Evolutionary conservation across 2,888 invertebrate species (phyloP).

Genomic region (Leptinotarsa juncta): DNA sequence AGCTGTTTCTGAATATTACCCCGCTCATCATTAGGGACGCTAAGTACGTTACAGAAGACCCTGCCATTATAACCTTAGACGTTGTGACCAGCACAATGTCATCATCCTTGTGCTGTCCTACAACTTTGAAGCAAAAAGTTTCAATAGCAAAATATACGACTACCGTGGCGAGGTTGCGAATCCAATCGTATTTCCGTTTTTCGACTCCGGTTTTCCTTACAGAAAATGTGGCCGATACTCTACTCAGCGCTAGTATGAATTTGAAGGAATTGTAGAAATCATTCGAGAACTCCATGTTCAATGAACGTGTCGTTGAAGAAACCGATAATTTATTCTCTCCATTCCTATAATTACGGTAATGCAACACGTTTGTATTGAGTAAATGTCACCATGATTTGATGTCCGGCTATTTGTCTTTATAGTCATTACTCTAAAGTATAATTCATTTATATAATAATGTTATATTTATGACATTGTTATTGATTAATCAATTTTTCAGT

Average conservation of each 20-base stretch:
- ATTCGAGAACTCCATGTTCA: background rate
- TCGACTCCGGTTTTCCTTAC: background rate
- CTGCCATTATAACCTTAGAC: background rate
- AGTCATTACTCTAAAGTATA: background rate
- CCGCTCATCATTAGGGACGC: background rate
- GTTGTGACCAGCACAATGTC: background rate
- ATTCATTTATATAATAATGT: background rate
- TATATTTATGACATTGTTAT: background rate
- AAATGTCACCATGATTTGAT: background rate
- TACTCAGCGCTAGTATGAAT: background rate
- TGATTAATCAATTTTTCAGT: too few species aligned
- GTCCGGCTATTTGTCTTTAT: background rate
- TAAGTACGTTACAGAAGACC: background rate
- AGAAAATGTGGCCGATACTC: background rate
- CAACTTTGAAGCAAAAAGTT: background rate
- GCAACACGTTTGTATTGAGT: background rate
- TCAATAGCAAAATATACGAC: background rate
- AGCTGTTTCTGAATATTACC: constrained; percentile 4
- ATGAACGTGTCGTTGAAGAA: background rate
- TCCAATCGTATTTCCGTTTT: background rate
- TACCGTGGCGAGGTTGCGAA: background rate
- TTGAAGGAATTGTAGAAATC: background rate
- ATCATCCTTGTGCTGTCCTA: background rate
- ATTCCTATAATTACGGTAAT: background rate
- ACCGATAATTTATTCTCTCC: background rate